Evolutionary conservation across 1,140 invertebrate genomes (phyloP).

Genomic region (Brachionus paranguensis): DNA sequence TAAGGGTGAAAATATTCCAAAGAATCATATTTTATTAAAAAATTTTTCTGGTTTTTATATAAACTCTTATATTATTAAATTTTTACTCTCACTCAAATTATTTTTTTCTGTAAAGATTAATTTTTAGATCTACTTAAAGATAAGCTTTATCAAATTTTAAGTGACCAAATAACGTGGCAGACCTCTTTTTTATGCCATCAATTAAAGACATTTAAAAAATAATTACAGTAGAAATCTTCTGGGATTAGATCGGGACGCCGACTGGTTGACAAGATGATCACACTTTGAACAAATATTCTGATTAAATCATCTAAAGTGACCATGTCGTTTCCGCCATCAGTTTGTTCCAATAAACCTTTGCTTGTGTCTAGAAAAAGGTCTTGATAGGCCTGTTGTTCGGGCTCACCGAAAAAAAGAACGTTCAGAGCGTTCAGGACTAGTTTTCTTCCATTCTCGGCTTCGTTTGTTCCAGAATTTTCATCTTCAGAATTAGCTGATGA

Average conservation of each 20-base stretch:
- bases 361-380: conserved; percentile 26
- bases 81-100: too few species aligned
- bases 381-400: background rate
- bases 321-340: background rate
- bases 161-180: too few species aligned
- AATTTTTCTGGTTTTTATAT: too few species aligned
- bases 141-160: too few species aligned
- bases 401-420: background rate
- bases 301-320: conserved; percentile 21
- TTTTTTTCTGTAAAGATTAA: too few species aligned
- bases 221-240: conserved; percentile 7
- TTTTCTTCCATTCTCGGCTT: background rate
- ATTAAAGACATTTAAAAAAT: background rate
- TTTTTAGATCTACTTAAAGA: too few species aligned
- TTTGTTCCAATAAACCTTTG: background rate
- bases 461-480: background rate
- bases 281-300: conserved; percentile 16
- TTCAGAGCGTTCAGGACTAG: conserved; percentile 2
- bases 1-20: too few species aligned
- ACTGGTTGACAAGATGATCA: background rate
- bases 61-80: too few species aligned
- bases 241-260: conserved; percentile 5
- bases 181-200: too few species aligned
- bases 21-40: too few species aligned
- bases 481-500: background rate